These are phyloP conservation scores for Dicaeum eximium DNA, from an alignment of 2,113 vertebrate species.

Conservation along the genomic window DNA sequence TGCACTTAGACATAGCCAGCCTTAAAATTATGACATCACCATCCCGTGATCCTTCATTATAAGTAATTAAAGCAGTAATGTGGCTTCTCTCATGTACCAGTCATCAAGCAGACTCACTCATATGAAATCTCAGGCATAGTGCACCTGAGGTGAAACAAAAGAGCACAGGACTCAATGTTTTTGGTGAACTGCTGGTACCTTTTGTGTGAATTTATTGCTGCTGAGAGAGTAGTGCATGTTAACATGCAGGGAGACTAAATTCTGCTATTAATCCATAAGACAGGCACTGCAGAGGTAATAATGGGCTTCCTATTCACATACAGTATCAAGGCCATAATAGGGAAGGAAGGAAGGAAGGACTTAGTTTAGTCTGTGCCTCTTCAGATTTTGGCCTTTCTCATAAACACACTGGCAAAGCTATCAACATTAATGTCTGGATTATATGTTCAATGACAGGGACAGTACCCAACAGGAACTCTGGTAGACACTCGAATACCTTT, in stretches of 20 bases:
- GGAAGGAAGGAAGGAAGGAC: slow-evolving; percentile 12
- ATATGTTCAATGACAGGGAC: not conserved
- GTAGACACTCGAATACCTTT: not conserved
- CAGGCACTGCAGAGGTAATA: not conserved
- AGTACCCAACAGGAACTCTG: slow-evolving; percentile 21
- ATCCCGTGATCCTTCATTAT: slow-evolving; percentile 42
- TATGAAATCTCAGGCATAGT: not conserved
- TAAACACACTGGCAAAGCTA: slow-evolving; percentile 47
- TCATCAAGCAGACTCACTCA: slow-evolving; percentile 27
- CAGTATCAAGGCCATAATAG: not conserved
- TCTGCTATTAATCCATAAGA: slow-evolving; percentile 51
- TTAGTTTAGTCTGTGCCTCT: slow-evolving; percentile 44
- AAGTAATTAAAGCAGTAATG: slow-evolving; percentile 57
- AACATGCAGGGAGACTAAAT: slow-evolving; percentile 34
- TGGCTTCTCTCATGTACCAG: not conserved
- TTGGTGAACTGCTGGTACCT: slow-evolving; percentile 34
- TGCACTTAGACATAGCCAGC: slow-evolving; percentile 58
- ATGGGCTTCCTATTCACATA: not conserved
- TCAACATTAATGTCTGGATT: slow-evolving; percentile 13
- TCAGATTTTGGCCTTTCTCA: slow-evolving; percentile 30
- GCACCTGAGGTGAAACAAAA: slow-evolving; percentile 35
- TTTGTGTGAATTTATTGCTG: slow-evolving; percentile 44
- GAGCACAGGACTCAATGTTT: slow-evolving; percentile 34
- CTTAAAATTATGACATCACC: slow-evolving; percentile 63
- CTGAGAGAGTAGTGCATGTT: slow-evolving; percentile 20